Evolutionary conservation across 2,888 invertebrate genomes (phyloP).

Genomic region (Acronicta aceris): DNA sequence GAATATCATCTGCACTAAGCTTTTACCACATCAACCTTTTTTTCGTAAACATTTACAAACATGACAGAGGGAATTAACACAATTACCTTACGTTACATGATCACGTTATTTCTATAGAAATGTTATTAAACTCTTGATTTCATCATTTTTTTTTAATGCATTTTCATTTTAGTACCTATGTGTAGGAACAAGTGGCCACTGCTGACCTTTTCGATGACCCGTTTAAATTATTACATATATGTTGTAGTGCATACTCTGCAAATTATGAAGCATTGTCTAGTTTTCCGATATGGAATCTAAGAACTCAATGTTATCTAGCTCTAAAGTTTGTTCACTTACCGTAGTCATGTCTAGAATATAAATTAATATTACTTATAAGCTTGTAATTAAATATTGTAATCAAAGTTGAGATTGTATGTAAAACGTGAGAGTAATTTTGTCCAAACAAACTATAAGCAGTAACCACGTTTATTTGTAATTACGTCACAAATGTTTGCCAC

Average conservation of each 20-base stretch:
- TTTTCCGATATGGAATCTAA: neutral
- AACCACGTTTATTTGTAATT: neutral
- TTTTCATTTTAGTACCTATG: too few species aligned
- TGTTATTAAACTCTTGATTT: too few species aligned
- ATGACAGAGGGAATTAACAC: too few species aligned
- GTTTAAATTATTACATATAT: too few species aligned
- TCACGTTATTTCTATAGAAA: too few species aligned
- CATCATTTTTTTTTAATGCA: too few species aligned
- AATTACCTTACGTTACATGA: too few species aligned
- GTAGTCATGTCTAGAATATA: slow-evolving; percentile 14
- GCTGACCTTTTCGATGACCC: too few species aligned
- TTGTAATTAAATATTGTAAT: slow-evolving; percentile 24
- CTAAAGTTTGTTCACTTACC: slow-evolving; percentile 29
- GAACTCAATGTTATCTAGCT: neutral
- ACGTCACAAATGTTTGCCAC: neutral
- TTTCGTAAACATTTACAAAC: too few species aligned
- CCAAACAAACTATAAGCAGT: neutral
- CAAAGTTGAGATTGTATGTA: neutral
- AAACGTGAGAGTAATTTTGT: neutral
- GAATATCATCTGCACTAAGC: too few species aligned
- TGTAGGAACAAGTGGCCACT: too few species aligned
- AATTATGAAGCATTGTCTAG: neutral
- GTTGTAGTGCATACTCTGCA: neutral
- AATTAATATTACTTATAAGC: slow-evolving; percentile 10
- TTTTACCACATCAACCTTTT: too few species aligned